phyloP scores from a whole-genome alignment of 2,113 vertebrate species.

The Irena cyanogastra region DNA sequence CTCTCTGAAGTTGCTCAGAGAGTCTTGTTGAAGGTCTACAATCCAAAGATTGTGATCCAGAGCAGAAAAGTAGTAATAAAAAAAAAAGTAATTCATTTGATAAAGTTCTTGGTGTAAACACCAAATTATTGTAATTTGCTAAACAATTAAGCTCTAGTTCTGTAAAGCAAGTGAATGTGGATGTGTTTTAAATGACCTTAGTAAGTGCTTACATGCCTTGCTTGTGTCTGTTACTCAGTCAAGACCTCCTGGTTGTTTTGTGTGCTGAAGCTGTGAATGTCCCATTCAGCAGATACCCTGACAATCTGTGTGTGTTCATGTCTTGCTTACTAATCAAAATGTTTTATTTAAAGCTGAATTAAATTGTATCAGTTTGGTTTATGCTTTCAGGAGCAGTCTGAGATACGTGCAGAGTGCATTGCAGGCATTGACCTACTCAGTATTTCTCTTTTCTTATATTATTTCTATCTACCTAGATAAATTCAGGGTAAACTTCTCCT shows the following conservation, averaged over 20 bases:
- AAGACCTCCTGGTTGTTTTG: not conserved
- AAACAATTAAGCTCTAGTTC: not conserved
- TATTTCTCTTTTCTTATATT: not conserved
- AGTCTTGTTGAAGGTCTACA: not conserved
- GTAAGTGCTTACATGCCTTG: not conserved
- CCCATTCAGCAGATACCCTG: not conserved
- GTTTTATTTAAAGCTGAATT: not conserved
- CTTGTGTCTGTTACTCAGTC: not conserved
- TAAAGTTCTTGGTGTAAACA: not conserved
- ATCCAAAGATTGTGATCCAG: not conserved
- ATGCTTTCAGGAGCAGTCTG: not conserved
- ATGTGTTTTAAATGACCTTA: not conserved
- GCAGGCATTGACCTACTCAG: not conserved
- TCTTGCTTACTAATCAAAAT: not conserved
- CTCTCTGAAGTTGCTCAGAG: not conserved
- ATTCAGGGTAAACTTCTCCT: constrained; percentile 8
- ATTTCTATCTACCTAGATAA: not conserved
- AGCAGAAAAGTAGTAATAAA: not conserved
- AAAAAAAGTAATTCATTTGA: not conserved
- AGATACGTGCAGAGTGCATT: not conserved
- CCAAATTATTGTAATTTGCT: not conserved
- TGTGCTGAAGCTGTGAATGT: not conserved
- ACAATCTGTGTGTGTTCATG: not conserved
- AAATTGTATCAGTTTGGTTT: not conserved
- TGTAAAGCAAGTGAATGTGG: not conserved